Base-by-base conservation (phyloP, 2,888 invertebrate species). In the Cremastinae sp. region DNA sequence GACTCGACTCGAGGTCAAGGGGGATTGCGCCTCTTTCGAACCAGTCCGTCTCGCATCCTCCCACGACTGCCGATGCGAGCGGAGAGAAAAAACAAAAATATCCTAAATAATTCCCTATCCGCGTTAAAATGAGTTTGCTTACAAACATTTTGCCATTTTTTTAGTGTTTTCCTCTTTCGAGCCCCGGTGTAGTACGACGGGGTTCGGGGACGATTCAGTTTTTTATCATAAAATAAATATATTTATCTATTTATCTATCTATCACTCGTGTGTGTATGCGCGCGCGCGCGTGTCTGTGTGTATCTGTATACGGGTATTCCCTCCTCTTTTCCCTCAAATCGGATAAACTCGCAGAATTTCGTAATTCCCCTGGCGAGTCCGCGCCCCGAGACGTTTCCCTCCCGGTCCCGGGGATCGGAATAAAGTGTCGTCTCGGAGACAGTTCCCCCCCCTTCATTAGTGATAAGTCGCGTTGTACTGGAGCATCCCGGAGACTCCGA, bases 381-480 rank as follows among this genome's bases (percentile, higher is more conserved):
- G 43, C 18, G 43, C 20, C 59, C 34, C 49, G 36, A 62, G 9
- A 59, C 16, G 14, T 16, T 0, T 10, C 7, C 10, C 10, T 45
- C 34, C 2, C 10, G 12, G 1, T 59, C 43, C 2, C 20, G 43
- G 43, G 41, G 22, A 5, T n/a, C 8, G 41, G n/a, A 20, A 41
- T 18, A 16, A 18, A 28, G n/a, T 20, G 38, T 41, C 12, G 9
- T 53, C 41, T 41, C 12, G 22, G 12, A 22, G 5, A 22, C 12
- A 4, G 5, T 18, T 8, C 28, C 9, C 20, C 2, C 10, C 16
- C n/a, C n/a, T n/a, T 59, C 74, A 87, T 87, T 88, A 89, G 82
- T 89, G 88, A 84, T 87, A 89, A 69, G 89, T 86, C 78, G 89
- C 85, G 80, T 90, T 89, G 74, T 87, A 90, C 78, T 88, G 89